Percentiles rank a stretch among this genome's conserved stretches.
Evolutionary conservation across 2,113 vertebrate species (phyloP).

Genomic region (Lampris incognitus): DNA sequence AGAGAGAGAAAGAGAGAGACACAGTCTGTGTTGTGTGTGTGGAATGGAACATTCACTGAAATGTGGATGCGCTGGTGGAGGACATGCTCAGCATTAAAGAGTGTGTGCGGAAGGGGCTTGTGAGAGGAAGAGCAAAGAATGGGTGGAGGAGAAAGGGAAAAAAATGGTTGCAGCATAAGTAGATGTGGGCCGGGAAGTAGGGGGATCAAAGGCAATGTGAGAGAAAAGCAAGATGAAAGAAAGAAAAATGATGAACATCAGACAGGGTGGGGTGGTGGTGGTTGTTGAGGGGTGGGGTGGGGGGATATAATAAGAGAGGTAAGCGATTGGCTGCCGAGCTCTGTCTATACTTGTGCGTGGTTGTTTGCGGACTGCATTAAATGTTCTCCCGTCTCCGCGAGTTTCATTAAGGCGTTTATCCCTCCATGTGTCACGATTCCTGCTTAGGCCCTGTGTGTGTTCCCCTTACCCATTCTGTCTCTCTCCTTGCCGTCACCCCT

Average conservation of each 20-base stretch:
- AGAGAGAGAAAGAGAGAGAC: slow-evolving; percentile 15
- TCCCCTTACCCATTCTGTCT: too few relatives aligned
- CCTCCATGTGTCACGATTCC: slow-evolving; percentile 32
- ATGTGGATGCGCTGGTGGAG: too few relatives aligned
- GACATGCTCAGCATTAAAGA: too few relatives aligned
- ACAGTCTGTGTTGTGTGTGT: too few relatives aligned
- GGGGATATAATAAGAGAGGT: slow-evolving; percentile 39
- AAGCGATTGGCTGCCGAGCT: slow-evolving; percentile 55
- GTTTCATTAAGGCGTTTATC: slow-evolving; percentile 53
- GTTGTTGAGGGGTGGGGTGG: background rate
- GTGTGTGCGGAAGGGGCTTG: background rate
- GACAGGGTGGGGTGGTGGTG: slow-evolving; percentile 10
- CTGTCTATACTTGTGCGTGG: slow-evolving; percentile 31
- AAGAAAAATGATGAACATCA: slow-evolving; percentile 63
- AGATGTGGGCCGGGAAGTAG: slow-evolving; percentile 40
- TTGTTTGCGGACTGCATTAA: slow-evolving; percentile 57
- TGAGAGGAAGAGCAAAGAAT: slow-evolving; percentile 16
- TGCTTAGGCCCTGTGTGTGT: too few relatives aligned
- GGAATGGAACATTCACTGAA: too few relatives aligned
- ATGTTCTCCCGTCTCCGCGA: slow-evolving; percentile 42
- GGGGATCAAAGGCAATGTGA: slow-evolving; percentile 52
- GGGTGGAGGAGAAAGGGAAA: slow-evolving; percentile 7
- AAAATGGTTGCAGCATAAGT: slow-evolving; percentile 43
- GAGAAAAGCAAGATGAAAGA: slow-evolving; percentile 69
- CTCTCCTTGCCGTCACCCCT: too few relatives aligned